A percentile compares a stretch with the other conserved stretches of the same genome.
phyloP scores from a whole-genome alignment of 2,797 vertebrate species.

The Parauchenoglanis ngamensis region DNA sequence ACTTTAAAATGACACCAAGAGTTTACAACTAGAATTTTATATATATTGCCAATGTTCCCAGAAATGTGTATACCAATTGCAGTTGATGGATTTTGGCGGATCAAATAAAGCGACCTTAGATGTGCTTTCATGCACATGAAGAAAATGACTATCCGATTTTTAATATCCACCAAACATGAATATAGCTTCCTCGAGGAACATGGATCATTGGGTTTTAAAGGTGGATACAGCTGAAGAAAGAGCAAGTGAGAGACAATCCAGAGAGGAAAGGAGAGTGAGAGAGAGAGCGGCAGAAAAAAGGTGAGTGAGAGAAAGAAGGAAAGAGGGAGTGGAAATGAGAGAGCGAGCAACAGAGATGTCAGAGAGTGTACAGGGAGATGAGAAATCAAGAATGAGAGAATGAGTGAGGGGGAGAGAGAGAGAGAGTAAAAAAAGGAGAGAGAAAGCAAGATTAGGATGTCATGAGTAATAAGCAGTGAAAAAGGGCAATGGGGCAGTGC shows the following conservation, averaged over 20 bases:
- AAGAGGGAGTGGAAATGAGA: not conserved
- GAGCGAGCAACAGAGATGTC: not conserved
- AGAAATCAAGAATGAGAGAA: not conserved
- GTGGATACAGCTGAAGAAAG: not conserved
- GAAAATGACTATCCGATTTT: constrained; percentile 19
- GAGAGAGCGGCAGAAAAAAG: not conserved
- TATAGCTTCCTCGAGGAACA: not conserved
- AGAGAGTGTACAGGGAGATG: not conserved
- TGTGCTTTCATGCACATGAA: not conserved
- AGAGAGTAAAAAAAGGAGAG: not conserved
- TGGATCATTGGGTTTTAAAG: constrained; percentile 1
- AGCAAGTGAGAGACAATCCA: not conserved
- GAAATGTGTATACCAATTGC: constrained; percentile 7
- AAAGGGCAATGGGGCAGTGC: constrained; percentile 14
- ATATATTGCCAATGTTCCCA: not conserved
- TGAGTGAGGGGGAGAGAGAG: not conserved
- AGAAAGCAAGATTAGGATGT: constrained; percentile 2
- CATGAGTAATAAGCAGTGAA: constrained; percentile 18
- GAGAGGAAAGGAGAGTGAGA: not conserved
- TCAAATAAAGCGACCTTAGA: not conserved
- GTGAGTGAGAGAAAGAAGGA: not conserved
- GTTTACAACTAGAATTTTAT: not conserved
- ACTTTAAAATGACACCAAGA: not conserved
- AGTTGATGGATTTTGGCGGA: not conserved
- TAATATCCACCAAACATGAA: constrained; percentile 4